Percentiles rank a stretch among this genome's conserved stretches.
phyloP scores from a whole-genome alignment of 2,888 invertebrate genomes.

The Cetonia aurata region DNA sequence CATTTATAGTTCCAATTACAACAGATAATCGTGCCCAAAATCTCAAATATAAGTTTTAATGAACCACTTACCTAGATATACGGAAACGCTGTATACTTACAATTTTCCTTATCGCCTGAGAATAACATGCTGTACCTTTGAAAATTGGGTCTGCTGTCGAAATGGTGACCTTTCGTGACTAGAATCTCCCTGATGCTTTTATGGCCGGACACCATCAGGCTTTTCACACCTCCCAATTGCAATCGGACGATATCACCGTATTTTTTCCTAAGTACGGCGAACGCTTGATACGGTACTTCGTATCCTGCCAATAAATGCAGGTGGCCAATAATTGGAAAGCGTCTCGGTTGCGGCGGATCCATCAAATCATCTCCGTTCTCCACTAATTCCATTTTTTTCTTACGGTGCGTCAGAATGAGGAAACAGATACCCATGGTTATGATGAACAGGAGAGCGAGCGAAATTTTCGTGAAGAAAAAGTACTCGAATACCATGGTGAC shows the following conservation, averaged over 20 bases:
- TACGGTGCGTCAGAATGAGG: neutral
- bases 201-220: constrained; percentile 72
- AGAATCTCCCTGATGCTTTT: constrained; percentile 73
- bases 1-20: too few species aligned
- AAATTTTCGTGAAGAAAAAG: constrained; percentile 11
- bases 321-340: constrained; percentile 71
- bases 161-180: constrained; percentile 71
- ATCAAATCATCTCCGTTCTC: constrained; percentile 48
- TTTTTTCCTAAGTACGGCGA: constrained; percentile 67
- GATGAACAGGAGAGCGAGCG: neutral
- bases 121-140: constrained; percentile 74
- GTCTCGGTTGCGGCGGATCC: constrained; percentile 69
- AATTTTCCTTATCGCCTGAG: constrained; percentile 75
- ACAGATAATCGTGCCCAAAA: too few species aligned
- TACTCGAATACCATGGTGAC: neutral
- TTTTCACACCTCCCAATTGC: constrained; percentile 70
- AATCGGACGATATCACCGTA: constrained; percentile 71
- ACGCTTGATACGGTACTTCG: constrained; percentile 73
- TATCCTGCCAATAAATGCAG: constrained; percentile 71
- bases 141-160: constrained; percentile 76
- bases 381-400: neutral
- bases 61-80: too few species aligned
- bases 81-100: constrained; percentile 73
- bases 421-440: constrained; percentile 1
- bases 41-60: too few species aligned